Conservation (phyloP, 2,888 invertebrate species). For the Hoplodrina ambigua region DNA sequence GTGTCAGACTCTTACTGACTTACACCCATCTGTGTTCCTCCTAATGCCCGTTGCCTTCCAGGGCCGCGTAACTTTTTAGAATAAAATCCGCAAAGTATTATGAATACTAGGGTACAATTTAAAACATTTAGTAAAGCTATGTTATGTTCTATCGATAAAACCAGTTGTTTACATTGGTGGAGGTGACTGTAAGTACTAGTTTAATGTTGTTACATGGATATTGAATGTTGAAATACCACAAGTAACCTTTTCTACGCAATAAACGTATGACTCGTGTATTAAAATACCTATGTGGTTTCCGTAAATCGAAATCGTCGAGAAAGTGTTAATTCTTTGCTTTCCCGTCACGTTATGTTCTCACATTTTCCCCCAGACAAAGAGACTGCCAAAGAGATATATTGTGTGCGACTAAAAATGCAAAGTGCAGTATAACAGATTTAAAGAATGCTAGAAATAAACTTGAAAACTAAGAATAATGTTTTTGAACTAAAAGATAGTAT, state of each 20-base stretch:
- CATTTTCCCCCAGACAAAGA: slow-evolving; percentile 72
- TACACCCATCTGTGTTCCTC: no score
- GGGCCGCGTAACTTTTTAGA: no score
- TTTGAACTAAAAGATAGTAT: slow-evolving; percentile 7
- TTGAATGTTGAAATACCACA: slow-evolving; percentile 41
- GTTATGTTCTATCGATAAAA: slow-evolving; percentile 30
- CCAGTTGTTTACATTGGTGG: slow-evolving; percentile 50
- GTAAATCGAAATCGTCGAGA: slow-evolving; percentile 58
- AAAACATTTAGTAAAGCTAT: slow-evolving; percentile 9
- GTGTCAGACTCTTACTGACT: no score
- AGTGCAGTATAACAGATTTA: slow-evolving; percentile 5
- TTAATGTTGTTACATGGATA: slow-evolving; percentile 43
- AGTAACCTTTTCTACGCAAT: slow-evolving; percentile 46
- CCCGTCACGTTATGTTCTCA: slow-evolving; percentile 69
- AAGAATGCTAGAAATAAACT: slow-evolving; percentile 15
- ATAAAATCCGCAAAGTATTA: no score
- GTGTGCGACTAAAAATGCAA: slow-evolving; percentile 36
- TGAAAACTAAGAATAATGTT: slow-evolving; percentile 3
- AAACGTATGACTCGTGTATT: slow-evolving; percentile 16
- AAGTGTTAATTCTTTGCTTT: slow-evolving; percentile 70
- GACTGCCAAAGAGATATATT: slow-evolving; percentile 35
- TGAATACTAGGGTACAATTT: neutral
- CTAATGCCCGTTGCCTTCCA: no score
- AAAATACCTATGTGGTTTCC: slow-evolving; percentile 43
- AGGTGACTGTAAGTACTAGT: slow-evolving; percentile 32